phyloP scores from a whole-genome alignment of 2,113 vertebrate genomes.

The Scolopax mira region DNA sequence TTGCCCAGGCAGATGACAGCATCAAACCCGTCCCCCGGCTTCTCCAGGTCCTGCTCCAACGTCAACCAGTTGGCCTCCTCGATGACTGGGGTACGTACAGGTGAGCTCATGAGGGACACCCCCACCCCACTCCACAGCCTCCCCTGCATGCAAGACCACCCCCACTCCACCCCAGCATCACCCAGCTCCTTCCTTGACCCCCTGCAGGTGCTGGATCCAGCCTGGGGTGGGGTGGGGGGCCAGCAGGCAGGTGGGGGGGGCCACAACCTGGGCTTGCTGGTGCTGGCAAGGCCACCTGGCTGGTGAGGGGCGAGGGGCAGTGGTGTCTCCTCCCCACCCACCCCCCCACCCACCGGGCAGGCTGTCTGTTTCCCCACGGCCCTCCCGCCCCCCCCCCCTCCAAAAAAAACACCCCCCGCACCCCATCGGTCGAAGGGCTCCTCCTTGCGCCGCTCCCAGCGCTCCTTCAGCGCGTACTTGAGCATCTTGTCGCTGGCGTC shows the following conservation, averaged over 20 bases:
- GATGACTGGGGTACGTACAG: slow-evolving; percentile 78
- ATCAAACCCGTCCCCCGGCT: slow-evolving; percentile 86
- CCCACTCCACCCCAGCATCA: neutral
- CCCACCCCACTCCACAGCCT: neutral
- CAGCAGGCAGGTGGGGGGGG: neutral
- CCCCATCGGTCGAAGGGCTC: slow-evolving; percentile 92
- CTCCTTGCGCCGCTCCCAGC: slow-evolving; percentile 93
- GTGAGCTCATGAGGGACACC: neutral
- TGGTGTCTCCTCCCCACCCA: too few species aligned
- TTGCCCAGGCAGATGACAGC: slow-evolving; percentile 97
- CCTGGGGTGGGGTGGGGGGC: neutral
- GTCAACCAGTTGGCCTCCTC: slow-evolving; percentile 98
- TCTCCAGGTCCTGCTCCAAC: slow-evolving; percentile 83
- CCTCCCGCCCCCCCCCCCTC: neutral
- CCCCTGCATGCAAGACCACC: neutral
- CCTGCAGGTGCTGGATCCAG: neutral
- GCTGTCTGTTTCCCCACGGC: neutral
- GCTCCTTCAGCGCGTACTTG: slow-evolving; percentile 91
- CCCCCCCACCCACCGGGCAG: too few species aligned
- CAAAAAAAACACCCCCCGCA: slow-evolving; percentile 61
- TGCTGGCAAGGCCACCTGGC: neutral
- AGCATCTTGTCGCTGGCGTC: slow-evolving; percentile 99
- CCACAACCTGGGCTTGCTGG: neutral
- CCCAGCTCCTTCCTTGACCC: neutral
- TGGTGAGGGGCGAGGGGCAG: neutral